These are phyloP conservation scores for Phenganax marumi DNA, from an alignment of 92 coral and sea anemone genomes.

Conservation along the genomic window DNA sequence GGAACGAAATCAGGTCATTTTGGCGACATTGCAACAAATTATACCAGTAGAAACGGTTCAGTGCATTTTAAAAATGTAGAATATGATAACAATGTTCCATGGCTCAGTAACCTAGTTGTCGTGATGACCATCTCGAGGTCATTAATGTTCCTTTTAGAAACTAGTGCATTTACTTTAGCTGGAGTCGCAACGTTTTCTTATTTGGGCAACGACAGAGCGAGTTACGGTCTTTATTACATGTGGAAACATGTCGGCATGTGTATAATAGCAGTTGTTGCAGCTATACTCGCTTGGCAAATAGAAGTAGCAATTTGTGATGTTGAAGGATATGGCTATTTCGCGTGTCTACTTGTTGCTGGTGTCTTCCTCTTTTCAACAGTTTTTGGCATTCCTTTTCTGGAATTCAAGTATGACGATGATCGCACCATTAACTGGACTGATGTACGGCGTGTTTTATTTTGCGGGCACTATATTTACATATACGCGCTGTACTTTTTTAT, in stretches of 20 bases:
- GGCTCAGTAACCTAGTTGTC: neutral
- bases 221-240: neutral
- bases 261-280: neutral
- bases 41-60: too few species aligned
- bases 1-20: too few species aligned
- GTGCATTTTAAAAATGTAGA: too few species aligned
- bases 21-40: too few species aligned
- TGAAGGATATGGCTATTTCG: neutral
- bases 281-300: neutral
- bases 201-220: neutral
- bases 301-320: neutral
- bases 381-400: neutral
- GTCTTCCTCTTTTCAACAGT: neutral
- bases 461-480: constrained; percentile 1
- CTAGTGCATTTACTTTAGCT: neutral
- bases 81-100: neutral
- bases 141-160: neutral
- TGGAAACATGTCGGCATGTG: neutral
- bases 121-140: neutral
- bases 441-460: neutral
- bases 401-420: neutral
- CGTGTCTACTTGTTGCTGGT: neutral
- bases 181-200: neutral
- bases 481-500: neutral
- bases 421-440: neutral